These are phyloP conservation scores for Hestina assimilis DNA, from an alignment of 1,140 invertebrate genomes.

Conservation along the genomic window DNA sequence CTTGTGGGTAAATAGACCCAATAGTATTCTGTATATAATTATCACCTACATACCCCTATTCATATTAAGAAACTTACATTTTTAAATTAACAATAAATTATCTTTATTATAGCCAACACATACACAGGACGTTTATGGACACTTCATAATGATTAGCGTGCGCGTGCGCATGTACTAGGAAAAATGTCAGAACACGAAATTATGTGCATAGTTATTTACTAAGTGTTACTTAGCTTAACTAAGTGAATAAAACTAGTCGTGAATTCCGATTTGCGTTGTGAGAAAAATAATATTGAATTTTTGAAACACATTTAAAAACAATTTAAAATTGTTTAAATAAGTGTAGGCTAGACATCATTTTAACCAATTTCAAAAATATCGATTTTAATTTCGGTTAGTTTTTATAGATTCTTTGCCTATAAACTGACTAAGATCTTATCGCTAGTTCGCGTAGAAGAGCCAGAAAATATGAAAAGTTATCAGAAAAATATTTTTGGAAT, in stretches of 20 bases:
- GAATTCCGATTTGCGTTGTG: background rate
- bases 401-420: too few relatives aligned
- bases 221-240: background rate
- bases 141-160: constrained; percentile 9
- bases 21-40: too few relatives aligned
- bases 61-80: background rate
- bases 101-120: constrained; percentile 6
- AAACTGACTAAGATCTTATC: too few relatives aligned
- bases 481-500: too few relatives aligned
- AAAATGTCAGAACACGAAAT: constrained; percentile 5
- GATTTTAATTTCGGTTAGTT: too few relatives aligned
- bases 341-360: too few relatives aligned
- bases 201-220: constrained; percentile 6
- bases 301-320: background rate
- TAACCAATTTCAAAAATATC: too few relatives aligned
- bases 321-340: background rate
- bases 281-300: too few relatives aligned
- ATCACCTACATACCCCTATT: constrained; percentile 16
- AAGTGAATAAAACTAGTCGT: background rate
- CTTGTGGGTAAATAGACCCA: too few relatives aligned
- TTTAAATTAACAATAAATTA: constrained; percentile 11
- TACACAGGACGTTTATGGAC: constrained; percentile 4
- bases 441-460: too few relatives aligned
- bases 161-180: background rate
- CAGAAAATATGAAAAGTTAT: too few relatives aligned